phyloP scores from a whole-genome alignment of 2,888 invertebrate species.

The Drosophila mulleri region DNA sequence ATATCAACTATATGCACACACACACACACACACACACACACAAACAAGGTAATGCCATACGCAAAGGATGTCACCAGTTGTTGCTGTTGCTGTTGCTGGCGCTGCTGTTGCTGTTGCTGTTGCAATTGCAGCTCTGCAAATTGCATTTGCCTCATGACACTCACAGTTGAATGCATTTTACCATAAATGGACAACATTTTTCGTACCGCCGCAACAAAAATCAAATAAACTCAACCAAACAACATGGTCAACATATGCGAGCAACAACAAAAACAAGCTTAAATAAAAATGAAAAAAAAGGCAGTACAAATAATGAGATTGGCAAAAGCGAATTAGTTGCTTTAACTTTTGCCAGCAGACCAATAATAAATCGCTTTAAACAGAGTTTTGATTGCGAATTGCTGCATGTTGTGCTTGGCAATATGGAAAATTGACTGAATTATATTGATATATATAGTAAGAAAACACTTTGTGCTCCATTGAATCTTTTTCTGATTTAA shows the following conservation, averaged over 20 bases:
- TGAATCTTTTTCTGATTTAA: no score
- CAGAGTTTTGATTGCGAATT: background rate
- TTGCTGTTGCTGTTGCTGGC: slow-evolving; percentile 10
- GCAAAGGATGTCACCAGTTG: slow-evolving; percentile 43
- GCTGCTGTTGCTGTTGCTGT: slow-evolving; percentile 21
- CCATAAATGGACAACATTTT: slow-evolving; percentile 63
- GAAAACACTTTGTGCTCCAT: no score
- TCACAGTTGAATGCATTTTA: slow-evolving; percentile 73
- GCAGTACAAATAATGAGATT: slow-evolving; percentile 42
- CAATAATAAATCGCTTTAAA: slow-evolving; percentile 22
- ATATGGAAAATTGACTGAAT: background rate
- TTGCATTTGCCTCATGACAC: slow-evolving; percentile 79
- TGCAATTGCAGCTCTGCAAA: slow-evolving; percentile 59
- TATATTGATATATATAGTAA: background rate
- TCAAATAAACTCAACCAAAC: slow-evolving; percentile 65
- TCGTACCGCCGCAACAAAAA: slow-evolving; percentile 54
- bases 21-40: slow-evolving; percentile 25
- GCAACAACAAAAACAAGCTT: slow-evolving; percentile 1
- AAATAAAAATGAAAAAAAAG: no score
- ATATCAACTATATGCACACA: slow-evolving; percentile 46
- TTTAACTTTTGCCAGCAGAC: slow-evolving; percentile 15
- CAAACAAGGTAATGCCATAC: slow-evolving; percentile 56
- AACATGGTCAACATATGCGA: slow-evolving; percentile 47
- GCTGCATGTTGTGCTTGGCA: background rate
- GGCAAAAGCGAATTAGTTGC: slow-evolving; percentile 33